Conservation (phyloP, 1,140 invertebrate genomes). For the Drosophila pallidifrons region DNA sequence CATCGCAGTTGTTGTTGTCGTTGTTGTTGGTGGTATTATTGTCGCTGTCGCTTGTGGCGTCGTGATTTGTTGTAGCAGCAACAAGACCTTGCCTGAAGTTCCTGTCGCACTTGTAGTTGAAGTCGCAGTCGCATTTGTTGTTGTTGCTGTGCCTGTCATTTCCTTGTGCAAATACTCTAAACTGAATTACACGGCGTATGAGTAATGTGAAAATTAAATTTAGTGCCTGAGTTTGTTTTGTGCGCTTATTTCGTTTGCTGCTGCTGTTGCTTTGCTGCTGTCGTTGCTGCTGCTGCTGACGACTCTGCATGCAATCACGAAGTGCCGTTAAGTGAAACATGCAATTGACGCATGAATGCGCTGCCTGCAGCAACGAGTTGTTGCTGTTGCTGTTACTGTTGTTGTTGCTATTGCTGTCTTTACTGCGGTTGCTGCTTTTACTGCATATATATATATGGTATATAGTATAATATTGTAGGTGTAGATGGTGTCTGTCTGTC, state of each 20-base stretch:
- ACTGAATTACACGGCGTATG: constrained; percentile 84
- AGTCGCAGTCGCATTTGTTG: constrained; percentile 23
- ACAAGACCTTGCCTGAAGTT: constrained; percentile 46
- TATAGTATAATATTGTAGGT: constrained; percentile 12
- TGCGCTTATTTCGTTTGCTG: constrained; percentile 64
- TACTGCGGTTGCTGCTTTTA: constrained; percentile 48
- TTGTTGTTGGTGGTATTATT: constrained; percentile 30
- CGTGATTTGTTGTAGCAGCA: constrained; percentile 70
- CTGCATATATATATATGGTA: background rate
- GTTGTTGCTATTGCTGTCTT: constrained; percentile 33
- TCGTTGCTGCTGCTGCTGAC: constrained; percentile 11
- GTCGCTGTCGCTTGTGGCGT: constrained; percentile 50
- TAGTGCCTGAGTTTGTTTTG: constrained; percentile 76
- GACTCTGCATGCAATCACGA: constrained; percentile 77
- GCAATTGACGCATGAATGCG: constrained; percentile 81
- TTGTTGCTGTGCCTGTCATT: constrained; percentile 66
- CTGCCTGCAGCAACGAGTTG: constrained; percentile 55
- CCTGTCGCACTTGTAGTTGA: constrained; percentile 13
- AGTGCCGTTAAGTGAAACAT: constrained; percentile 82
- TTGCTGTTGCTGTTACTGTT: constrained; percentile 35
- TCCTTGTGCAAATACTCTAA: constrained; percentile 85
- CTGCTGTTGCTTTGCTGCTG: background rate
- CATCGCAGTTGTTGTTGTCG: constrained; percentile 23
- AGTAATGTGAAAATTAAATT: constrained; percentile 84
- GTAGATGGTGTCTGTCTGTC: constrained; percentile 64